phyloP scores from a whole-genome alignment of 2,797 vertebrate species.

The Aulostomus chinensis region DNA sequence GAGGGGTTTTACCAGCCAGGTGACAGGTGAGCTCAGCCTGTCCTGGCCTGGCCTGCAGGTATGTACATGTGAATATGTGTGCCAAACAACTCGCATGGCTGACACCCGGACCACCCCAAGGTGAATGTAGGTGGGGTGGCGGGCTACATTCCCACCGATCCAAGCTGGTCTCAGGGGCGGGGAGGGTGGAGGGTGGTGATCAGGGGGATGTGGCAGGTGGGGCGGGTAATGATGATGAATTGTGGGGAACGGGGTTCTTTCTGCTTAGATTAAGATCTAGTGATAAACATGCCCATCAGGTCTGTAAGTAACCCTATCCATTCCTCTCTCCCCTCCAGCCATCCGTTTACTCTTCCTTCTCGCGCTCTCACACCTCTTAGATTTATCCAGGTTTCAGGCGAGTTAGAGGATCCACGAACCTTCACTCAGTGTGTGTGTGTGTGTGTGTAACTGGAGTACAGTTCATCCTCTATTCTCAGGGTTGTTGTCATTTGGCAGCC shows the following conservation, averaged over 20 bases:
- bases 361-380: conserved; percentile 6
- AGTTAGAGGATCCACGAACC: too few species aligned
- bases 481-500: conserved; percentile 53
- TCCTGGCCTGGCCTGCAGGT: conserved; percentile 54
- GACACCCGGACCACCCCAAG: conserved; percentile 56
- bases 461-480: conserved; percentile 49
- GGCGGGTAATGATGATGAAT: conserved; percentile 73
- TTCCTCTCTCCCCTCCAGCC: conserved; percentile 19
- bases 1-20: conserved; percentile 53
- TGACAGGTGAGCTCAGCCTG: conserved; percentile 47
- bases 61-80: conserved; percentile 59
- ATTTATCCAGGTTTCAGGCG: conserved; percentile 6
- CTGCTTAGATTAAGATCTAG: conserved; percentile 80
- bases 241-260: conserved; percentile 60
- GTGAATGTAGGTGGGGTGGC: conserved; percentile 29
- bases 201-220: conserved; percentile 52
- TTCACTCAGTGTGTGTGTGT: not conserved
- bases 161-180: conserved; percentile 16
- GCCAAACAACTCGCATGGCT: conserved; percentile 58
- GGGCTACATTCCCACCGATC: conserved; percentile 30
- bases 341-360: conserved; percentile 18
- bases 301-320: conserved; percentile 69
- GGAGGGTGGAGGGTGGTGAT: conserved; percentile 24
- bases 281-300: conserved; percentile 76
- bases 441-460: conserved; percentile 18